phyloP scores from a whole-genome alignment of 2,888 invertebrate genomes.

The Megaustenia siamemsis region DNA sequence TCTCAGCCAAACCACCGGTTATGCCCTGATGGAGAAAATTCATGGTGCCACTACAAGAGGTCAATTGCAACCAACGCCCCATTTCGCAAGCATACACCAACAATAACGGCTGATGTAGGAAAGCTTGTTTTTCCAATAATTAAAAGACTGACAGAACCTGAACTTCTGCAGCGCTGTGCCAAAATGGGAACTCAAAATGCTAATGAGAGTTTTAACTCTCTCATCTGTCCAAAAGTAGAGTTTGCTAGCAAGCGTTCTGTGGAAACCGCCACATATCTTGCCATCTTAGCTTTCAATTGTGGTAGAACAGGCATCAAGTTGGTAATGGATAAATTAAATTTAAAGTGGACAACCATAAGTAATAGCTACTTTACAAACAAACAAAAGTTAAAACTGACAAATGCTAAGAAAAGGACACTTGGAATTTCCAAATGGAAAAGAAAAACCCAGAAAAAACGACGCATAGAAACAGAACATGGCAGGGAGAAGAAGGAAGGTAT shows the following conservation, averaged over 20 bases:
- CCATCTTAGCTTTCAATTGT: slow-evolving; percentile 3
- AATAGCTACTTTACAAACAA: too few species aligned
- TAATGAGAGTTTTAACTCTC: slow-evolving; percentile 40
- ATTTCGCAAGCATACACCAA: not conserved
- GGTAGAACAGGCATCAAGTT: not conserved
- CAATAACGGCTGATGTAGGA: not conserved
- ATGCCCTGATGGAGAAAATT: too few species aligned
- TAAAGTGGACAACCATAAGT: not conserved
- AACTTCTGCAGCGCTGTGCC: slow-evolving; percentile 36
- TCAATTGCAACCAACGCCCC: not conserved
- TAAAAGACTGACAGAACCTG: slow-evolving; percentile 32
- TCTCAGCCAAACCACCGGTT: too few species aligned
- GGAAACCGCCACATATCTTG: slow-evolving; percentile 24
- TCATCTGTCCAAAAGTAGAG: slow-evolving; percentile 37
- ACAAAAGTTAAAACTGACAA: not conserved
- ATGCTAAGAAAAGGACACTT: not conserved
- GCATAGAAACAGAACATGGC: not conserved
- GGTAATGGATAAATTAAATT: not conserved
- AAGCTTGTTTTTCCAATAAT: slow-evolving; percentile 15
- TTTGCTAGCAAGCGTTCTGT: not conserved
- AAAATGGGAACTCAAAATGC: slow-evolving; percentile 45
- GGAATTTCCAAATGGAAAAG: slow-evolving; percentile 8
- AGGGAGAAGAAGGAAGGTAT: too few species aligned
- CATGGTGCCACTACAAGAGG: slow-evolving; percentile 18
- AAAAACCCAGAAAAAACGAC: not conserved